These are phyloP conservation scores for Onychomys leucogaster DNA, from an alignment of 2,797 vertebrate genomes.

Conservation along the genomic window DNA sequence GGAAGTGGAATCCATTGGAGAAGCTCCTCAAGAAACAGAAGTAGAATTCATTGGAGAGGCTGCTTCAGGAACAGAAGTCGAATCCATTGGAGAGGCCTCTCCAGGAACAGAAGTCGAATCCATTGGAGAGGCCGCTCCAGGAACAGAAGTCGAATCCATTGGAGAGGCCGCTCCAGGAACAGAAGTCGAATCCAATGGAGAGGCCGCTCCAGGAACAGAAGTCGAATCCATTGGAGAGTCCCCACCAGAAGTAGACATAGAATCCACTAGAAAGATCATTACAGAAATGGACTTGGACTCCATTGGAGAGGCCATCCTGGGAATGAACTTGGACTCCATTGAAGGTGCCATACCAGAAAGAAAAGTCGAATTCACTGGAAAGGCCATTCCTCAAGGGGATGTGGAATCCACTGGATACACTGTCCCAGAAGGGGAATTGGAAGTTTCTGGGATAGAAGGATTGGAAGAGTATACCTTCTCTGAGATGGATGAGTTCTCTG, in stretches of 20 bases:
- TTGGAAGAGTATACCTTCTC: fast-evolving
- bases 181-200: not conserved
- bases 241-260: fast-evolving
- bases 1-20: not conserved
- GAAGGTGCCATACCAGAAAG: not conserved
- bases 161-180: fast-evolving
- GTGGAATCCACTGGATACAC: no score
- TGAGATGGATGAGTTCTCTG: not conserved
- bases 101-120: no score
- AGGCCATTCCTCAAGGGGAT: fast-evolving
- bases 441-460: not conserved
- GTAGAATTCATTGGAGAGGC: not conserved
- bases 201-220: not conserved
- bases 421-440: no score
- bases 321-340: not conserved
- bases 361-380: no score
- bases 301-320: not conserved
- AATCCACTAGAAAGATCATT: fast-evolving
- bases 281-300: fast-evolving
- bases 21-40: not conserved
- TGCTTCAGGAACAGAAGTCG: fast-evolving
- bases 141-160: not conserved
- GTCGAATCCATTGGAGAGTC: no score
- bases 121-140: no score
- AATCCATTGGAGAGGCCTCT: fast-evolving